Conservation (phyloP, 2,888 invertebrate genomes). For the Drosophila rubida region DNA sequence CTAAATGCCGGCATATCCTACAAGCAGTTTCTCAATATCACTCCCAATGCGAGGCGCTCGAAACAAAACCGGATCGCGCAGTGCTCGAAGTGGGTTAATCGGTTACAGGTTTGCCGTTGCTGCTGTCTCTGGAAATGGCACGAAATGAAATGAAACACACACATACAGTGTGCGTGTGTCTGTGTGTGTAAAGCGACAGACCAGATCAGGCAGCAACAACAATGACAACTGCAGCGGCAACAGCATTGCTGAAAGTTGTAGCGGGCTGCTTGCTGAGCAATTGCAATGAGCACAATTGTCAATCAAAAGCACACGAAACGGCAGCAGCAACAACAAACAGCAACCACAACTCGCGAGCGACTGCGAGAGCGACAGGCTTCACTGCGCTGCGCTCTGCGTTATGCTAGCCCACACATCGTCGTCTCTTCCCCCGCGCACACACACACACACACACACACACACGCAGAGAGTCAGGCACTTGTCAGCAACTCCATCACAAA, state of each 20-base stretch:
- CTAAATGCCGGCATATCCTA: slow-evolving; percentile 47
- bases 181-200: slow-evolving; percentile 13
- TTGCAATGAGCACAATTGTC: slow-evolving; percentile 64
- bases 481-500: slow-evolving; percentile 42
- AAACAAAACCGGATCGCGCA: slow-evolving; percentile 56
- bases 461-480: slow-evolving; percentile 21
- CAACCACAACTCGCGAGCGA: no score
- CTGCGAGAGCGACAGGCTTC: slow-evolving; percentile 61
- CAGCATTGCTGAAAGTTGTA: slow-evolving; percentile 47
- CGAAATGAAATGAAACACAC: slow-evolving; percentile 27
- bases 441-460: not conserved
- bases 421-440: not conserved
- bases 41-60: no score
- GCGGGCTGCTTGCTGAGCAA: slow-evolving; percentile 37
- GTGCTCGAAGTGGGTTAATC: slow-evolving; percentile 69
- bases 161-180: not conserved
- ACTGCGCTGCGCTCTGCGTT: slow-evolving; percentile 33
- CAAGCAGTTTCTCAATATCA: slow-evolving; percentile 42
- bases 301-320: slow-evolving; percentile 57
- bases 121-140: slow-evolving; percentile 54
- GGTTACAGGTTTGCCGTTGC: slow-evolving; percentile 55
- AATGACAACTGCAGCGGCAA: slow-evolving; percentile 18
- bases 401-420: slow-evolving; percentile 2
- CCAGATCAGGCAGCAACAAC: slow-evolving; percentile 30
- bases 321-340: not conserved